These are phyloP conservation scores for Propithecus perrieri DNA, from an alignment of 2,797 vertebrate species.

Conservation along the genomic window DNA sequence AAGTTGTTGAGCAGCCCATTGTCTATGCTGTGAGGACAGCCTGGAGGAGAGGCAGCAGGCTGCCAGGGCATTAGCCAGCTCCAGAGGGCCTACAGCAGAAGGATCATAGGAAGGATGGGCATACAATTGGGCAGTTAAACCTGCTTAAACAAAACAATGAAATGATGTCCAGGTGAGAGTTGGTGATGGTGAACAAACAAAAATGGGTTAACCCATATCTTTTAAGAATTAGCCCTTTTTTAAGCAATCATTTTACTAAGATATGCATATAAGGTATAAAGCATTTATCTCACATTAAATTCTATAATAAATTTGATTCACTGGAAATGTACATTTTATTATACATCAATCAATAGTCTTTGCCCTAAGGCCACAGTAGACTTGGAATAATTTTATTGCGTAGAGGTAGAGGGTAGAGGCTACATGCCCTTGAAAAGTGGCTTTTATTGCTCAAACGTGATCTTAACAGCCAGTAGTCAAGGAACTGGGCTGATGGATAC, in stretches of 20 bases:
- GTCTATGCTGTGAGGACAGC: slow-evolving; percentile 97
- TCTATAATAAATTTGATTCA: slow-evolving; percentile 45
- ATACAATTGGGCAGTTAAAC: slow-evolving; percentile 95
- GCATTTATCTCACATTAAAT: slow-evolving; percentile 43
- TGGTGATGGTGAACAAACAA: slow-evolving; percentile 67
- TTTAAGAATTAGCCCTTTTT: slow-evolving; percentile 71
- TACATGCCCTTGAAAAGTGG: slow-evolving; percentile 2
- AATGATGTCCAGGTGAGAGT: slow-evolving; percentile 85
- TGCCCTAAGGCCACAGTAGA: slow-evolving; percentile 22
- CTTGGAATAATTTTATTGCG: neutral
- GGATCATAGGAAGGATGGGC: slow-evolving; percentile 95
- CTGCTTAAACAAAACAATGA: slow-evolving; percentile 91
- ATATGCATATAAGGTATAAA: neutral
- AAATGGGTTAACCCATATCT: slow-evolving; percentile 77
- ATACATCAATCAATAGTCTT: neutral
- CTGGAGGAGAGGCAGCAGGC: slow-evolving; percentile 98
- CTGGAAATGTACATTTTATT: slow-evolving; percentile 24
- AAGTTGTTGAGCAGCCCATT: slow-evolving; percentile 98
- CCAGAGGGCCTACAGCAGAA: slow-evolving; percentile 98
- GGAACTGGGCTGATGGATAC: neutral
- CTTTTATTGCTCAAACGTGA: slow-evolving; percentile 21
- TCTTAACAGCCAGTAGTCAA: neutral
- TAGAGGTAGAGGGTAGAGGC: neutral
- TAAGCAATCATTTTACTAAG: slow-evolving; percentile 55
- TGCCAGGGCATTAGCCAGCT: slow-evolving; percentile 98